These are phyloP conservation scores for Pseudomyrmex sp. DNA, from an alignment of 1,140 invertebrate genomes.

Conservation along the genomic window DNA sequence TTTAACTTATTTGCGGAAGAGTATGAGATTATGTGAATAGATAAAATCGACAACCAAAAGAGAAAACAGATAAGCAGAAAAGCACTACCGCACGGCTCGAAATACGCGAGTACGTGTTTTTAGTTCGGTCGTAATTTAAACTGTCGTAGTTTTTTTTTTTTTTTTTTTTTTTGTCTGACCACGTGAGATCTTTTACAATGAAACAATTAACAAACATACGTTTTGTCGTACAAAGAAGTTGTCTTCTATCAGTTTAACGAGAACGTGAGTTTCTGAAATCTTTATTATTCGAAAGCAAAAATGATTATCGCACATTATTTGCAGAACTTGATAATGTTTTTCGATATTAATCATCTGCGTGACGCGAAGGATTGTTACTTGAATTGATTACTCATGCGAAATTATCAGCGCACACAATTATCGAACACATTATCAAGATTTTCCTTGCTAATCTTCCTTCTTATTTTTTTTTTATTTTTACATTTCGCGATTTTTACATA, in stretches of 20 bases:
- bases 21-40: no score
- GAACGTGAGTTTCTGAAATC: background rate
- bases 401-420: constrained; percentile 8
- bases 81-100: no score
- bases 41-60: no score
- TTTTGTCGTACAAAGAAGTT: constrained; percentile 1
- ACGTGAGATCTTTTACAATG: background rate
- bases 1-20: no score
- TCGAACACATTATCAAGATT: background rate
- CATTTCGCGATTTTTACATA: background rate
- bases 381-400: background rate
- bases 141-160: no score
- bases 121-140: no score
- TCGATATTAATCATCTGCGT: background rate
- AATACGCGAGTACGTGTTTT: no score
- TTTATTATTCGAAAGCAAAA: background rate
- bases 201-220: background rate
- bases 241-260: background rate
- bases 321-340: background rate
- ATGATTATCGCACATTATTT: background rate
- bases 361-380: background rate
- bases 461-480: no score
- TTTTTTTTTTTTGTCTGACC: no score
- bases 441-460: background rate
- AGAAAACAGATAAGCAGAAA: no score